Evolutionary conservation across 2,113 vertebrate species (phyloP).

Genomic region (Tylochromis polylepis): DNA sequence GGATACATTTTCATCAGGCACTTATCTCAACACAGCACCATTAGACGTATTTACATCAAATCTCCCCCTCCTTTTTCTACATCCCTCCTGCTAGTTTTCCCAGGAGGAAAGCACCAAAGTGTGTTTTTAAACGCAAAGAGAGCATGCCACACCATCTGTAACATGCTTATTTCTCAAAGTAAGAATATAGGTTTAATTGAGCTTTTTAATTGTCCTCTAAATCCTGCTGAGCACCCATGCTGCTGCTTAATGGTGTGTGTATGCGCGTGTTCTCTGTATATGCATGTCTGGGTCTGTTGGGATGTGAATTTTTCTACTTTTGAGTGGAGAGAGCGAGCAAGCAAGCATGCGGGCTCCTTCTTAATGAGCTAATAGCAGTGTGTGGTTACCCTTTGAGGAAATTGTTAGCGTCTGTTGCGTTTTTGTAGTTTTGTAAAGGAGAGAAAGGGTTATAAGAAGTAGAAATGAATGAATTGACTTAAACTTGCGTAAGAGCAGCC

Average conservation of each 20-base stretch:
- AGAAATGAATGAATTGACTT: not conserved
- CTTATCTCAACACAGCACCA: slow-evolving; percentile 38
- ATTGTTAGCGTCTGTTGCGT: slow-evolving; percentile 13
- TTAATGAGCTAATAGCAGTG: slow-evolving; percentile 32
- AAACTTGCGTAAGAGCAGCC: not conserved
- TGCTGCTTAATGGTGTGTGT: slow-evolving; percentile 50
- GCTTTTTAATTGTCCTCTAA: slow-evolving; percentile 67
- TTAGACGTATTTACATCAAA: slow-evolving; percentile 52
- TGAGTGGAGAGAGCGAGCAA: slow-evolving; percentile 8
- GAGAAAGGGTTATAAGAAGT: not conserved
- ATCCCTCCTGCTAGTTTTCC: slow-evolving; percentile 21
- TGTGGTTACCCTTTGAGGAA: slow-evolving; percentile 42
- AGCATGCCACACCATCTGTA: slow-evolving; percentile 50
- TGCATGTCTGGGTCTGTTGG: slow-evolving; percentile 17
- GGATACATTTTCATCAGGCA: slow-evolving; percentile 17
- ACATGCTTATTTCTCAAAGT: slow-evolving; percentile 35
- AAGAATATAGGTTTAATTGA: slow-evolving; percentile 63
- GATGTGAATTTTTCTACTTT: slow-evolving; percentile 2
- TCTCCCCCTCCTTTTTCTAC: not conserved
- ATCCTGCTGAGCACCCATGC: slow-evolving; percentile 62
- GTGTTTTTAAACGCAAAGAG: slow-evolving; percentile 45
- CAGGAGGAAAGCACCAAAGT: slow-evolving; percentile 31
- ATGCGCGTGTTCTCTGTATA: not conserved
- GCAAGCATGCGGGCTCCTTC: slow-evolving; percentile 2
- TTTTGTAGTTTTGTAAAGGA: not conserved